Evolutionary conservation across 2,888 invertebrate species (phyloP).

Genomic region (Dynastes tityus): DNA sequence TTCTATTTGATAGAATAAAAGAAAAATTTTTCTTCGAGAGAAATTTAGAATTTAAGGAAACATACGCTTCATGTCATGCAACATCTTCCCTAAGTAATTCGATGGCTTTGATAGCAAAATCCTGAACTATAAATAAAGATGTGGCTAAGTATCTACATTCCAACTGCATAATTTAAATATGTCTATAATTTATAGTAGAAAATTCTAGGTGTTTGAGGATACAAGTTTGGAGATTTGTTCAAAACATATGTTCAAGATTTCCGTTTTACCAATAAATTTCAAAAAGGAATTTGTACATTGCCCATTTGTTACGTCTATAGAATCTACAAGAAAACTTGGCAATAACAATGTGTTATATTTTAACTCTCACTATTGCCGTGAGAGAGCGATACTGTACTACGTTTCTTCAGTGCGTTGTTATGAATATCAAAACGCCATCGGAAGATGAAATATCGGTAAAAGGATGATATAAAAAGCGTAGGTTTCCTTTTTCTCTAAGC

Average conservation of each 20-base stretch:
- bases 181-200: neutral
- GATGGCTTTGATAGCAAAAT: no score
- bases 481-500: conserved; percentile 4
- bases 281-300: conserved; percentile 25
- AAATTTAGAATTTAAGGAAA: no score
- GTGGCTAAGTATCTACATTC: neutral
- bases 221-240: conserved; percentile 3
- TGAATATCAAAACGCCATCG: conserved; percentile 31
- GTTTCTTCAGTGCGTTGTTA: neutral
- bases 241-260: conserved; percentile 19
- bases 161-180: neutral
- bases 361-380: conserved; percentile 43
- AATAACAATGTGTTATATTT: conserved; percentile 47
- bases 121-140: no score
- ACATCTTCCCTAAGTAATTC: no score
- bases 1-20: no score
- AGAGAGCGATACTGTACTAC: no score
- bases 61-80: no score
- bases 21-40: no score
- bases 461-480: conserved; percentile 41
- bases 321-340: conserved; percentile 31
- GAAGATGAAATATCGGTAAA: conserved; percentile 38
- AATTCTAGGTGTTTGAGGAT: neutral
- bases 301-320: conserved; percentile 4
- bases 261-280: conserved; percentile 5